Base-by-base conservation (phyloP, 2,113 vertebrate species). In the Leucosticte australis region DNA sequence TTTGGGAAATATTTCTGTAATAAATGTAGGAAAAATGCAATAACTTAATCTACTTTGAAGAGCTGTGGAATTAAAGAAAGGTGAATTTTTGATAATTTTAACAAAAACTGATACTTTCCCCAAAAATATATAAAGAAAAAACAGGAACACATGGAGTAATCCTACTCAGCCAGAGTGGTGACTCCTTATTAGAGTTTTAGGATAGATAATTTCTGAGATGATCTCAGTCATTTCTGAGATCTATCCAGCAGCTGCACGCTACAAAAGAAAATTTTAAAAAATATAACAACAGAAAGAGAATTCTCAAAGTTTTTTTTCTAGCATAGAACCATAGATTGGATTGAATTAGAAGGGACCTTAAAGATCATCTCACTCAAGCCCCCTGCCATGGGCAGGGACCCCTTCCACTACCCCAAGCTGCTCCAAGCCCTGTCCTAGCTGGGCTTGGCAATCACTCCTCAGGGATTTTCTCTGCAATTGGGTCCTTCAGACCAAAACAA, bases 331-430 rank as follows among this genome's bases (percentile, higher is more conserved):
- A 63, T 4, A 35, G 65, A 83, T 15, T 11, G 16, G 7, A 7
- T 53, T 76, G 47, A 62, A 12, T 41, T 62, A 47, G 35, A 69
- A 62, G 4, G 3, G 20, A 19, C 47, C 17, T 69, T 35, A 27
- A 24, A 41, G 8, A 6, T n/a, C 6, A 62, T 55, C n/a, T 31
- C 5, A 4, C 75, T 46, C 24, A 17, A n/a, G 1, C 1, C 1
- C 30, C 11, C 28, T 41, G 11, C 39, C 30, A 65, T 6, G 12
- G 44, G 17, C 18, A 50, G 44, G 50, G 18, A 44, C 37, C 44
- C 14, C 30, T 89, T 76, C n/a, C 47, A 19, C 2, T 27, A 3
- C 7, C 4, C 5, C 21, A 35, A 30, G n/a, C 4, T 41, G n/a
- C 30, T 62, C 26, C 44, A 67, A 50, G 17, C 13, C 21, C 11